Evolutionary conservation across 92 coral and sea anemone genomes (phyloP).

Genomic region (Porites divaricata): DNA sequence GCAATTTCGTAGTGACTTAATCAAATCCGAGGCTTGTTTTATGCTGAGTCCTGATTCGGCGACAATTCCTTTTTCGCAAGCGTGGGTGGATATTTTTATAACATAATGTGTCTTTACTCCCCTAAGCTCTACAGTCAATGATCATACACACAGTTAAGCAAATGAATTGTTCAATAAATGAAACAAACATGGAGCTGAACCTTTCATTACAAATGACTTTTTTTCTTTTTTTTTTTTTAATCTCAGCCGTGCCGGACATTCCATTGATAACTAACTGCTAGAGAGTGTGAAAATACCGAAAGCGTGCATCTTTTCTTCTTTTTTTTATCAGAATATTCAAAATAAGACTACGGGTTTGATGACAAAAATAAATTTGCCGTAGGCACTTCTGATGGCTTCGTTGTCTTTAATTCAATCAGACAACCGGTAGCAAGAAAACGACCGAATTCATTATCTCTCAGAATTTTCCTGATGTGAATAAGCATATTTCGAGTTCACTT

Average conservation of each 20-base stretch:
- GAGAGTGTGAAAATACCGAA: too few species aligned
- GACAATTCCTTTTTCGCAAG: background rate
- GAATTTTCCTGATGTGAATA: constrained; percentile 9
- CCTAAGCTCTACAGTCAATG: background rate
- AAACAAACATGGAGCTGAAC: background rate
- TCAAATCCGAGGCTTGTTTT: background rate
- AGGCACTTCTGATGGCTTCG: too few species aligned
- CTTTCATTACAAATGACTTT: background rate
- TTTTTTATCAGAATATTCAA: background rate
- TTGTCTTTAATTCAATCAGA: background rate
- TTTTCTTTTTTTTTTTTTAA: background rate
- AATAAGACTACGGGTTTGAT: too few species aligned
- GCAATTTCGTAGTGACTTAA: background rate
- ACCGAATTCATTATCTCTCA: background rate
- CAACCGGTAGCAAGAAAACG: background rate
- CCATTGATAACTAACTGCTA: too few species aligned
- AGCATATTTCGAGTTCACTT: background rate
- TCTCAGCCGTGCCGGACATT: too few species aligned
- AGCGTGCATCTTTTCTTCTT: background rate
- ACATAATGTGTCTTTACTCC: background rate
- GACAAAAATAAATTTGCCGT: too few species aligned
- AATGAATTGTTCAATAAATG: background rate
- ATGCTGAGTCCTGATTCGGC: background rate
- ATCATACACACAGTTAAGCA: background rate
- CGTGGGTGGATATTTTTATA: constrained; percentile 6